phyloP scores from a whole-genome alignment of 2,797 vertebrate species.

The Acridotheres tristis region DNA sequence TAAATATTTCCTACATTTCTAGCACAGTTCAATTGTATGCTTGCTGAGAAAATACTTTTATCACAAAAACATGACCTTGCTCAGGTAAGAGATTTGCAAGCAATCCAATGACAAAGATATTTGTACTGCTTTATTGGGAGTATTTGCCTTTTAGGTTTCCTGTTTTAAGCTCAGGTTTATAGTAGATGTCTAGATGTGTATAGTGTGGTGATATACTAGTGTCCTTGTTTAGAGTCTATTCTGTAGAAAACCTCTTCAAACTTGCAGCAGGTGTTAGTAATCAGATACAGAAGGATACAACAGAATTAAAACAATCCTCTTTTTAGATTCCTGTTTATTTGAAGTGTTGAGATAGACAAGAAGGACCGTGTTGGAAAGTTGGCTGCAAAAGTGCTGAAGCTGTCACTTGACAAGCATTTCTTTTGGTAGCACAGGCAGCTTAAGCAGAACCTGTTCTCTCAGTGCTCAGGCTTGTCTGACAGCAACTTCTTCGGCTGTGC shows the following conservation, averaged over 20 bases:
- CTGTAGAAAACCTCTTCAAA: background rate
- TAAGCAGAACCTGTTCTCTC: background rate
- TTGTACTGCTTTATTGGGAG: background rate
- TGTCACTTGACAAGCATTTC: background rate
- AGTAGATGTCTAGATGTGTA: background rate
- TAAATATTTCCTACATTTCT: background rate
- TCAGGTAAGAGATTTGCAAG: background rate
- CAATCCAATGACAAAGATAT: background rate
- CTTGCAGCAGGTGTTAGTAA: slow-evolving; percentile 12
- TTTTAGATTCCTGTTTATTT: slow-evolving; percentile 13
- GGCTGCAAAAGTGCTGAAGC: background rate
- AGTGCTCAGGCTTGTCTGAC: background rate
- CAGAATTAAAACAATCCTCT: background rate
- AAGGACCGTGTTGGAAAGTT: background rate
- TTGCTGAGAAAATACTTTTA: background rate
- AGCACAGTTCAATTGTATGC: background rate
- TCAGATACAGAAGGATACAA: background rate
- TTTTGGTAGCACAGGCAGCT: background rate
- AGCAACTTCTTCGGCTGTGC: background rate
- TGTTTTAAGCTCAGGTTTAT: background rate
- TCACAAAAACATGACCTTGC: background rate
- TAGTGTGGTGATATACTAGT: background rate
- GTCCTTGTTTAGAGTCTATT: background rate
- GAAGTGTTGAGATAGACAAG: background rate
- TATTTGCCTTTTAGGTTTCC: background rate